phyloP scores from a whole-genome alignment of 2,888 invertebrate genomes.

The Sarcophaga caerulescens region DNA sequence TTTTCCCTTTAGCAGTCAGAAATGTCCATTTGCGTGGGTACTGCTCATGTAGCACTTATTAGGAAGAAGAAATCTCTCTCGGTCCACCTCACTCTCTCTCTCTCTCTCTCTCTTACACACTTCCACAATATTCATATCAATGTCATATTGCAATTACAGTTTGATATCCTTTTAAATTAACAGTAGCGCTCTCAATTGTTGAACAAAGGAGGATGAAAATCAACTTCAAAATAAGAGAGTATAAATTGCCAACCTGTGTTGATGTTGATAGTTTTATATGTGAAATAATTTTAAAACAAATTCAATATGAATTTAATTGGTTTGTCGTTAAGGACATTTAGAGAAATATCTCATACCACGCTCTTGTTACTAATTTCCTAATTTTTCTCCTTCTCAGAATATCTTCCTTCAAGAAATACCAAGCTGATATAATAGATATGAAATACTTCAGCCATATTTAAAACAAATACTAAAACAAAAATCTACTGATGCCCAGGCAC shows the following conservation, averaged over 20 bases:
- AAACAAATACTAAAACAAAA: slow-evolving; percentile 5
- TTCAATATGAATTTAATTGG: too few species aligned
- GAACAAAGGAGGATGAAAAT: too few species aligned
- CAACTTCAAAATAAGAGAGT: too few species aligned
- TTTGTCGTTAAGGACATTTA: too few species aligned
- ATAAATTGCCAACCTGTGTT: too few species aligned
- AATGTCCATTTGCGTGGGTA: neutral
- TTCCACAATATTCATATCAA: neutral
- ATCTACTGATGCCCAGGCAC: too few species aligned
- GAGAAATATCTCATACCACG: too few species aligned
- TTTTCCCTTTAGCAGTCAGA: neutral
- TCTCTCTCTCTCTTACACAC: neutral
- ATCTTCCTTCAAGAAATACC: neutral
- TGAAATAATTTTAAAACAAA: too few species aligned
- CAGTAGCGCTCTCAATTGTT: neutral
- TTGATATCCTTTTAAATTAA: neutral
- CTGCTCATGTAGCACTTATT: neutral
- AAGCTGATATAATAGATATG: slow-evolving; percentile 7
- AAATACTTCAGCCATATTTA: slow-evolving; percentile 28
- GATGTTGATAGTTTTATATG: too few species aligned
- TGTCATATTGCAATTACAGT: neutral
- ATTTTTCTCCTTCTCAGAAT: too few species aligned
- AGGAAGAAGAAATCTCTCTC: neutral
- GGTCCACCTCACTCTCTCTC: neutral
- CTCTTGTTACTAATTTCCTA: too few species aligned